These are phyloP conservation scores for Choloepus hoffmanni DNA, from an alignment of 2,113 vertebrate species.

Conservation along the genomic window DNA sequence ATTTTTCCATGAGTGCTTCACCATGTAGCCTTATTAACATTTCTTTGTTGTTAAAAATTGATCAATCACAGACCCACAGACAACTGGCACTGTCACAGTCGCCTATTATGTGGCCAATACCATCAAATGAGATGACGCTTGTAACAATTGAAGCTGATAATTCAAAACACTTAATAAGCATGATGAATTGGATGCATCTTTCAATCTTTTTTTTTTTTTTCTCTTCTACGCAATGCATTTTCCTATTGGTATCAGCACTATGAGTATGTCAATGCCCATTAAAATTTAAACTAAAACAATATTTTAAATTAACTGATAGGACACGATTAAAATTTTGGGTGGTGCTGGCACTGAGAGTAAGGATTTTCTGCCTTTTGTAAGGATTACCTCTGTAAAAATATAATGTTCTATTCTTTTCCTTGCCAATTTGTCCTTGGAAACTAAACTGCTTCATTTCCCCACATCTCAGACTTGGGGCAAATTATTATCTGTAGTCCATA, in stretches of 20 bases:
- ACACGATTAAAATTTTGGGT: conserved; percentile 40
- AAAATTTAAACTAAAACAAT: conserved; percentile 56
- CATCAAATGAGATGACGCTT: conserved; percentile 74
- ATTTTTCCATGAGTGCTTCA: conserved; percentile 83
- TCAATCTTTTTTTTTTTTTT: conserved; percentile 77
- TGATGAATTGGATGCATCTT: conserved; percentile 81
- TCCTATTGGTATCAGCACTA: conserved; percentile 58
- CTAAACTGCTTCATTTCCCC: conserved; percentile 57
- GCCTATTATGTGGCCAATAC: conserved; percentile 81
- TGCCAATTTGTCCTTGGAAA: conserved; percentile 59
- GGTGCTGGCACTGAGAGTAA: background rate
- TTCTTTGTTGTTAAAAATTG: conserved; percentile 82
- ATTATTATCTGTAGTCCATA: background rate
- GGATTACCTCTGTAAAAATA: conserved; percentile 28
- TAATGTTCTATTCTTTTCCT: conserved; percentile 30
- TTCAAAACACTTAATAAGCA: conserved; percentile 84
- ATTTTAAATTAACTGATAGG: conserved; percentile 37
- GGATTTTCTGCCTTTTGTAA: conserved; percentile 45
- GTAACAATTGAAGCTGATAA: conserved; percentile 85
- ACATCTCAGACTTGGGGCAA: background rate
- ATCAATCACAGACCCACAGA: conserved; percentile 80
- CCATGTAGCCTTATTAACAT: conserved; percentile 74
- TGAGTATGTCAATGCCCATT: background rate
- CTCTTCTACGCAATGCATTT: conserved; percentile 52
- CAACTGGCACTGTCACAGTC: conserved; percentile 78